phyloP scores from a whole-genome alignment of 2,797 vertebrate species.

The Fundulus diaphanus region DNA sequence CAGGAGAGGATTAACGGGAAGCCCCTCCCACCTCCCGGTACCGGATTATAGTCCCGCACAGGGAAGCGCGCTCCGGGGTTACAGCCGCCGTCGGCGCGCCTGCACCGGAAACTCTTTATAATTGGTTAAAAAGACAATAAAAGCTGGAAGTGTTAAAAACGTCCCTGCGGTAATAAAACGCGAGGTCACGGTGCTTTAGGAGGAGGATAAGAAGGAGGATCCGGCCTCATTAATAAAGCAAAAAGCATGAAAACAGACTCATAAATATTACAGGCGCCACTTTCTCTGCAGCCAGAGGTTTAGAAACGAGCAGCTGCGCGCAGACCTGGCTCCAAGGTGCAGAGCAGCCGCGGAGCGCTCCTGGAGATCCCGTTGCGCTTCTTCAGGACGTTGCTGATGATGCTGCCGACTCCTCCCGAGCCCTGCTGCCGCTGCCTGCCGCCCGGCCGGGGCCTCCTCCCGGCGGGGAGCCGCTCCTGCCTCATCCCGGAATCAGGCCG shows the following conservation, averaged over 20 bases:
- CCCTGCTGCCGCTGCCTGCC: conserved; percentile 74
- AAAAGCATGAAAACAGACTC: too few species aligned
- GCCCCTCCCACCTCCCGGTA: conserved; percentile 62
- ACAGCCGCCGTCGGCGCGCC: neutral
- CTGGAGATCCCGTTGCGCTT: conserved; percentile 94
- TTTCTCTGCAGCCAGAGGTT: too few species aligned
- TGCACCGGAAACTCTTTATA: neutral
- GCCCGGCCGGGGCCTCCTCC: conserved; percentile 86
- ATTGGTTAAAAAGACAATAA: neutral
- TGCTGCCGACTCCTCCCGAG: conserved; percentile 89
- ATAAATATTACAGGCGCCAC: too few species aligned
- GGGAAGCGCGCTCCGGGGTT: neutral
- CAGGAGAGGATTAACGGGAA: conserved; percentile 62
- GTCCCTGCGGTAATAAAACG: too few species aligned
- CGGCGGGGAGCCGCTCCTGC: conserved; percentile 84
- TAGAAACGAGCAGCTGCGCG: too few species aligned
- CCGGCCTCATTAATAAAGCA: too few species aligned
- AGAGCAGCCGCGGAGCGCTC: conserved; percentile 94
- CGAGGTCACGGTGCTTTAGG: too few species aligned
- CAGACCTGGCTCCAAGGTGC: conserved; percentile 96
- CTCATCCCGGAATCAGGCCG: conserved; percentile 56
- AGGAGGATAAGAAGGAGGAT: too few species aligned
- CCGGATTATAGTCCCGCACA: conserved; percentile 41
- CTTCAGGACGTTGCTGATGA: conserved; percentile 95
- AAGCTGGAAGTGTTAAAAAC: neutral